Evolutionary conservation across 2,113 vertebrate species (phyloP), one percentile per base, ranked within the genome.

Genomic region (Sander vitreus): DNA sequence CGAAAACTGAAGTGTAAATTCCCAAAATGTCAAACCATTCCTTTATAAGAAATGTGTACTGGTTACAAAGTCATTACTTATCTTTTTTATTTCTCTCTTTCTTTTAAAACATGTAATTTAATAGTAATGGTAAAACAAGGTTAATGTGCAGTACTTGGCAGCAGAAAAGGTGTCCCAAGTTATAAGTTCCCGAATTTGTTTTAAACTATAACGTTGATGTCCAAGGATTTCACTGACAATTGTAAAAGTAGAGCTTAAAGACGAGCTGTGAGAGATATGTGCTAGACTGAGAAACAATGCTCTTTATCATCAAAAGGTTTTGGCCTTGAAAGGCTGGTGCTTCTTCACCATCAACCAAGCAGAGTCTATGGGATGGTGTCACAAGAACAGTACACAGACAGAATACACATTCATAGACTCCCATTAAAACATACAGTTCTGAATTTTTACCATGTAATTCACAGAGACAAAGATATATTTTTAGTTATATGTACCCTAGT

Each of bases 281-380:
- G 18, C n/a, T 16, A 18, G 16, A n/a, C 50, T 83, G 13, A 69
- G 16, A 73, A 67, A 81, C 58, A 68, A 3, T 43, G 27, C 4
- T 25, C 14, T 67, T 45, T 53, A 58, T 70, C n/a, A 65, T 62
- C 23, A 60, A 66, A 72, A 72, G 73, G 71, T 65, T 72, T 67
- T 65, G 68, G 19, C 45, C 54, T 71, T 54, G 25, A 67, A 23
- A 57, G n/a, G 19, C 25, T 12, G 64, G 12, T 15, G 27, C 27
- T 54, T 67, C 53, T 36, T 64, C 14, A 50, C n/a, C 25, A 50
- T 13, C 6, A 19, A 9, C 6, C 30, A 6, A 25, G 21, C 14
- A 16, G 15, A 33, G 36, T 21, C 62, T 57, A 18, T 54, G 36
- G 5, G 10, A 39, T 18, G 6, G 15, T 68, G 4, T 47, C 51